Conservation (phyloP, 2,888 invertebrate genomes). For the Dynastes hyllus region DNA sequence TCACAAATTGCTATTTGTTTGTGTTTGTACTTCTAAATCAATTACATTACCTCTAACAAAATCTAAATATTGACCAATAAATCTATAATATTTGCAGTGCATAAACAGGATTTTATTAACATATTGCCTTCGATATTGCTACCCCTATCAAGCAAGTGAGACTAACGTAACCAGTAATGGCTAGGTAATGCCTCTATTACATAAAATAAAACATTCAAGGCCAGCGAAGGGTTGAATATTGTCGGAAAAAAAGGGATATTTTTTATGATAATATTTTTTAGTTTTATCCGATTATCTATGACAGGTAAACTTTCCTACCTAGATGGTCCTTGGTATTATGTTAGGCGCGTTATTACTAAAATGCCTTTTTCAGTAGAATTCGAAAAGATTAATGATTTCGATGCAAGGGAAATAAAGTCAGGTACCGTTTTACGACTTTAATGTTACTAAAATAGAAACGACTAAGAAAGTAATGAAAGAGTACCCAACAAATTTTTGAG, state of each 20-base stretch:
- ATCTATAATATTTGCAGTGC: not conserved
- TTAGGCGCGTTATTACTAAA: not conserved
- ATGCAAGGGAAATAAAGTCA: not conserved
- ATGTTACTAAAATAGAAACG: too few relatives aligned
- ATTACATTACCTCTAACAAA: not conserved
- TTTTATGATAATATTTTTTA: too few relatives aligned
- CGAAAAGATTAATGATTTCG: not conserved
- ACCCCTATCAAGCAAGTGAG: slow-evolving; percentile 5
- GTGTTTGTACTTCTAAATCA: not conserved
- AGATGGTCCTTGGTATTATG: not conserved
- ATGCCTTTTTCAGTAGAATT: slow-evolving; percentile 8
- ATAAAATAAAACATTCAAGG: slow-evolving; percentile 39
- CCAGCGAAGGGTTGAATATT: slow-evolving; percentile 15
- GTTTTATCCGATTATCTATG: slow-evolving; percentile 38
- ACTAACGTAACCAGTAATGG: slow-evolving; percentile 11
- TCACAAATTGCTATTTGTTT: too few relatives aligned
- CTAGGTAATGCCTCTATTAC: slow-evolving; percentile 20
- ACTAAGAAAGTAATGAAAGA: too few relatives aligned
- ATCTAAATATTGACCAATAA: not conserved
- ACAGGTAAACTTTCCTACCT: slow-evolving; percentile 31
- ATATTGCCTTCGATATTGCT: not conserved
- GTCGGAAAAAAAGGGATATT: slow-evolving; percentile 10
- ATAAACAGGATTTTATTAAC: not conserved
- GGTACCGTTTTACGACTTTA: too few relatives aligned
- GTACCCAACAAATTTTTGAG: too few relatives aligned